Evolutionary conservation across 2,797 vertebrate species (phyloP).

Genomic region (Thaleichthys pacificus): DNA sequence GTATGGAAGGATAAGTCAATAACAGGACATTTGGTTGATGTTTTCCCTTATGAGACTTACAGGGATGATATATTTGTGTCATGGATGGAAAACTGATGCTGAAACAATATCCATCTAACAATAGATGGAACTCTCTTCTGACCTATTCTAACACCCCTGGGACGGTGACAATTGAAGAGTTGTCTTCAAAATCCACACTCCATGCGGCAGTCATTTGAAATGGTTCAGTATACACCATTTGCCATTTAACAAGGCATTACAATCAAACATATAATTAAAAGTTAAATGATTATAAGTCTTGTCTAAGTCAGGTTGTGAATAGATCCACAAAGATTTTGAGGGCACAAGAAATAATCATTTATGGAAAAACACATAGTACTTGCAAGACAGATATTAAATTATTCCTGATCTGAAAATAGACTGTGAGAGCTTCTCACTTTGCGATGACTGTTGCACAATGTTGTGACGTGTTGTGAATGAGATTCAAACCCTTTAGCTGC

Average conservation of each 20-base stretch:
- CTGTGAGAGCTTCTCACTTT: not conserved
- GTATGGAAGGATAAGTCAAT: conserved; percentile 65
- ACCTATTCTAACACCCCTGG: conserved; percentile 22
- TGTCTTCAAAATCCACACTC: not conserved
- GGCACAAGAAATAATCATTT: too few relatives aligned
- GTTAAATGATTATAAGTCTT: not conserved
- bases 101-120: conserved; percentile 54
- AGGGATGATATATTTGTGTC: conserved; percentile 52
- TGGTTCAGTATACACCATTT: not conserved
- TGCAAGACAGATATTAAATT: not conserved
- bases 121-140: conserved; percentile 33
- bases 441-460: not conserved
- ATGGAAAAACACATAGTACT: too few relatives aligned
- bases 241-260: not conserved
- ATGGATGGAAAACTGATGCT: conserved; percentile 46
- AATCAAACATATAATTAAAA: not conserved
- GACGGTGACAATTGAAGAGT: conserved; percentile 5
- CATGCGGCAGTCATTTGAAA: conserved; percentile 1
- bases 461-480: not conserved
- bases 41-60: conserved; percentile 58
- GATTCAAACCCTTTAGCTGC: too few relatives aligned
- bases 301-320: not conserved
- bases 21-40: conserved; percentile 60
- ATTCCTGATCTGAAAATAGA: not conserved
- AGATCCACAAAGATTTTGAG: not conserved